Conservation (phyloP, 2,888 invertebrate species). For the Ophioninae sp. region DNA sequence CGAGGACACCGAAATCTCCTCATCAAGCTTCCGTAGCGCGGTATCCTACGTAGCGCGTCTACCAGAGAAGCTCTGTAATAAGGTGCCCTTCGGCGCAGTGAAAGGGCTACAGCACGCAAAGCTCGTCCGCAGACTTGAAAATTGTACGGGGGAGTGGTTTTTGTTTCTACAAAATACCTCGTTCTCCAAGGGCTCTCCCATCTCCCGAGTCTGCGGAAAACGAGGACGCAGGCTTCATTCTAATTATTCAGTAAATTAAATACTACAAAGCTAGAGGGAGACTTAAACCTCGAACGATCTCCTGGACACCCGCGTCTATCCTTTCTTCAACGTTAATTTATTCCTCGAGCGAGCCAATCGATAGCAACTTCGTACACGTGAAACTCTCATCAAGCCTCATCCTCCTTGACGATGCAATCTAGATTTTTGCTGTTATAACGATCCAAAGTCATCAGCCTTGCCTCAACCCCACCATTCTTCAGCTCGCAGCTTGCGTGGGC, state of each 20-base stretch:
- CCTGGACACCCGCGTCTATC: not conserved
- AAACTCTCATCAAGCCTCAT: not conserved
- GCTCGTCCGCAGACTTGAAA: constrained; percentile 64
- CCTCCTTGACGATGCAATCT: not conserved
- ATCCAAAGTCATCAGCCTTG: no score
- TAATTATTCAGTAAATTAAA: constrained; percentile 81
- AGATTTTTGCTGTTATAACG: not conserved
- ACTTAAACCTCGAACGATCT: constrained; percentile 36
- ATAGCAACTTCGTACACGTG: not conserved
- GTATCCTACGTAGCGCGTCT: constrained; percentile 58
- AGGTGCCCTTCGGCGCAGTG: constrained; percentile 34
- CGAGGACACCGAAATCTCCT: constrained; percentile 80
- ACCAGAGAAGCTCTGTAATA: constrained; percentile 35
- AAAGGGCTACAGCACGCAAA: constrained; percentile 45
- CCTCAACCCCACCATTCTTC: no score
- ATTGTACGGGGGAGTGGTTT: constrained; percentile 69
- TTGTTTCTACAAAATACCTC: constrained; percentile 36
- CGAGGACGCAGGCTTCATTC: constrained; percentile 79
- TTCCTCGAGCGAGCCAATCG: not conserved
- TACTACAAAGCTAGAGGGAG: constrained; percentile 67
- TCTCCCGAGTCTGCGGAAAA: constrained; percentile 67
- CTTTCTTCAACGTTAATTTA: constrained; percentile 4
- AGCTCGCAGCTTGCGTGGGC: not conserved
- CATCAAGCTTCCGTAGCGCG: constrained; percentile 77
- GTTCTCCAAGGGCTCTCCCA: constrained; percentile 37